Evolutionary conservation across 2,888 invertebrate species (phyloP).

Genomic region (Polydrusus pterygomalis): DNA sequence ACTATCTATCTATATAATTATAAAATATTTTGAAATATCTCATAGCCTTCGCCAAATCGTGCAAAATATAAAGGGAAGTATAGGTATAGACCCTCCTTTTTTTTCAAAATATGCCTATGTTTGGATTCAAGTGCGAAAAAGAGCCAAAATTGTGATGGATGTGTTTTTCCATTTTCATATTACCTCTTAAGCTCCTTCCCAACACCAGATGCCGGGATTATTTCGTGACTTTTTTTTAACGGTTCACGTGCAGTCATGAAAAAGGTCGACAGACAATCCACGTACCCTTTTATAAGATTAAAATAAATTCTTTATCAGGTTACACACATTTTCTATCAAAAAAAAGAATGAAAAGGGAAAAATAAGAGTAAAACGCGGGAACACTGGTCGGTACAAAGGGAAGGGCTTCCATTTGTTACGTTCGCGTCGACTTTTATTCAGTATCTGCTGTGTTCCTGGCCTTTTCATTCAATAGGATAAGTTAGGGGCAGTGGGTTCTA

Average conservation of each 20-base stretch:
- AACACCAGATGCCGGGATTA: not conserved
- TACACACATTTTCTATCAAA: slow-evolving; percentile 11
- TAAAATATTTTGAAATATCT: too few species aligned
- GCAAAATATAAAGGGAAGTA: too few species aligned
- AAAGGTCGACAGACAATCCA: slow-evolving; percentile 12
- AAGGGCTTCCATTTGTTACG: slow-evolving; percentile 23
- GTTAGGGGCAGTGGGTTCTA: too few species aligned
- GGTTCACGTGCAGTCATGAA: slow-evolving; percentile 6
- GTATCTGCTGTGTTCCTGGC: slow-evolving; percentile 11
- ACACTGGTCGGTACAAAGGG: slow-evolving; percentile 21
- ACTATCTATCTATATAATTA: too few species aligned
- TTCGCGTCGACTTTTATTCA: not conserved
- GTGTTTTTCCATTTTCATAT: not conserved
- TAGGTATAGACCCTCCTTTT: too few species aligned
- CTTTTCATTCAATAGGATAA: too few species aligned
- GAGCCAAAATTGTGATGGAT: not conserved
- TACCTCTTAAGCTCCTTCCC: not conserved
- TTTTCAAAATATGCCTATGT: not conserved
- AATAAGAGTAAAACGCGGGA: slow-evolving; percentile 24
- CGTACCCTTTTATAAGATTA: slow-evolving; percentile 30
- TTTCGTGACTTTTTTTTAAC: slow-evolving; percentile 2
- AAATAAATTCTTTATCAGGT: slow-evolving; percentile 36
- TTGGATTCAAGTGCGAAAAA: not conserved
- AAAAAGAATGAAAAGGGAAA: slow-evolving; percentile 24
- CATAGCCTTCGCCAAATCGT: too few species aligned